Evolutionary conservation across 2,888 invertebrate genomes (phyloP), one percentile per base, ranked within the genome.

Genomic region (Philhelius pedissequus): DNA sequence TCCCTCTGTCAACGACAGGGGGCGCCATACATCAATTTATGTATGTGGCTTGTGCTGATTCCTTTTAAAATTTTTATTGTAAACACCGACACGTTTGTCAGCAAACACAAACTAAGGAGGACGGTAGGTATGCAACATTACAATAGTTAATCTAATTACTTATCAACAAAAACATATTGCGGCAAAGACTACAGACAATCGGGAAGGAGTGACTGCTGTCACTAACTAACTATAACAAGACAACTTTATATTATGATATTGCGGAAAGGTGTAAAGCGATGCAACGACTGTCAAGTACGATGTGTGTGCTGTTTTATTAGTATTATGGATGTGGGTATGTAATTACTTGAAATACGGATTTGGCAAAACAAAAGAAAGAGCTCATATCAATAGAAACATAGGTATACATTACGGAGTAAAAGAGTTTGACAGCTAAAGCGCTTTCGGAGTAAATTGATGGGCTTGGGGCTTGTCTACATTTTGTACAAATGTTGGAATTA

Each of bases 131-230:
- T 52, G 27, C 75, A 56, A 27, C 64, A 79, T 74, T 56, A 75
- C 56, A 58, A 84, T 75, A n/a, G n/a, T n/a, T n/a, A 75, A 60
- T 84, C 80, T 84, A 80, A 84, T 84, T 84, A 84, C 80, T 71
- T 84, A 71, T 76, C 80, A 75, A 84, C 80, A 84, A 76, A 84
- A 76, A 84, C 74, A 80, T 25, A 35, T 56, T 64, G 66, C 60
- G 79, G 66, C 78, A 71, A 52, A 70, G 38, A 79, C 40, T 74
- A 71, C 58, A 70, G 38, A 79, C 40, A 79, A 66, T 38, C 30
- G 40, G 76, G 32, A 75, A 73, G 40, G 35, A 75, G 58, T 38
- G 70, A 75, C 79, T 71, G 43, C 75, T 80, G 84, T 84, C 80
- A 84, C 52, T 38, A 56, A 68, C 48, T 84, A 80, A 84, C 76